Conservation (phyloP, 2,888 invertebrate genomes). For the Anagyrus pseudococci region DNA sequence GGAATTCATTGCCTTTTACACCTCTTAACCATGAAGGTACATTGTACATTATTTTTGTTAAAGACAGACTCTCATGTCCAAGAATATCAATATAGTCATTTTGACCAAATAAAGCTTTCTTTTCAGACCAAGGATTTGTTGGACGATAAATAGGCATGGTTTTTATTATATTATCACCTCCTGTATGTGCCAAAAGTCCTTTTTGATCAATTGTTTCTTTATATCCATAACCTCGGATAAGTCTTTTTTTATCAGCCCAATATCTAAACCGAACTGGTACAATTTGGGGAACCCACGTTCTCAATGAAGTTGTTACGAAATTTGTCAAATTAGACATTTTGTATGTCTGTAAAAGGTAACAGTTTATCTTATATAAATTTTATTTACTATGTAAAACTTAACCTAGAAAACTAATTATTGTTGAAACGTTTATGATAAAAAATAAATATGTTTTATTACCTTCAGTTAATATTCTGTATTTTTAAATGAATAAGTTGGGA, state of each 20-base stretch:
- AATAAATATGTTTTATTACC: too few relatives aligned
- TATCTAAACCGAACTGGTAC: conserved; percentile 65
- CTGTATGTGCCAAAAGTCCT: conserved; percentile 75
- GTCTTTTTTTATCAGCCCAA: conserved; percentile 64
- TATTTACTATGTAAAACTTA: too few relatives aligned
- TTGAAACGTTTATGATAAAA: too few relatives aligned
- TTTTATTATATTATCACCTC: conserved; percentile 63
- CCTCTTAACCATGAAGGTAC: conserved; percentile 92
- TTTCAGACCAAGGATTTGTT: conserved; percentile 76
- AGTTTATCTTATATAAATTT: too few relatives aligned
- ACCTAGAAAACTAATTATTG: too few relatives aligned
- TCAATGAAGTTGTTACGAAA: conserved; percentile 14
- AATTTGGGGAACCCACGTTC: conserved; percentile 58
- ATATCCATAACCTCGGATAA: conserved; percentile 74
- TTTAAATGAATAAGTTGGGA: too few relatives aligned
- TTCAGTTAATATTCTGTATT: too few relatives aligned
- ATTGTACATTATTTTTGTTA: conserved; percentile 82
- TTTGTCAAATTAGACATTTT: conserved; percentile 27
- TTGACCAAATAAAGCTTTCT: conserved; percentile 87
- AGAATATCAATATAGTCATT: conserved; percentile 98
- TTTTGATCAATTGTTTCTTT: conserved; percentile 70
- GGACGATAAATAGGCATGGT: conserved; percentile 78
- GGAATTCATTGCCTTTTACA: conserved; percentile 84
- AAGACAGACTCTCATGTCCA: conserved; percentile 83
- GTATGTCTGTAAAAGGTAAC: too few relatives aligned